Percentiles rank a stretch among this genome's conserved stretches.
Evolutionary conservation across 2,888 invertebrate species (phyloP).

Genomic region (Lasioglossum morio): DNA sequence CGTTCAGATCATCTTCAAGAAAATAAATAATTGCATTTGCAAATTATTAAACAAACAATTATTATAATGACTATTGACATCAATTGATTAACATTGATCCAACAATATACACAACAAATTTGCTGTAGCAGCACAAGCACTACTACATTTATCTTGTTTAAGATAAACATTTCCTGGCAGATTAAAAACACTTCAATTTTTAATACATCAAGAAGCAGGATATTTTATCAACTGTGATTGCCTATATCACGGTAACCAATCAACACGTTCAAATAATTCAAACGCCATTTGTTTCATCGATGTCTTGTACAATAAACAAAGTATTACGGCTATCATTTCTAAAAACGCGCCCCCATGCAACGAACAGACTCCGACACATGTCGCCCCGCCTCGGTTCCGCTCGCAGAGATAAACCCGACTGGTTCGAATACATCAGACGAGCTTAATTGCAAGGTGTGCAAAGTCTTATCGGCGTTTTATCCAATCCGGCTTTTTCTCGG

Average conservation of each 20-base stretch:
- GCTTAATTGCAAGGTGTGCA: constrained; percentile 64
- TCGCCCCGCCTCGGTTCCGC: neutral
- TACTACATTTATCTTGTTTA: neutral
- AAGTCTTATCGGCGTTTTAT: constrained; percentile 54
- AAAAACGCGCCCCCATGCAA: neutral
- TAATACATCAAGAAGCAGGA: neutral
- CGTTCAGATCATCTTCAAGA: too few relatives aligned
- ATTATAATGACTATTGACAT: too few relatives aligned
- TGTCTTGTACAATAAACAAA: neutral
- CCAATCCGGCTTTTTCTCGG: constrained; percentile 54
- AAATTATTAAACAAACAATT: too few relatives aligned
- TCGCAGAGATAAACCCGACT: neutral
- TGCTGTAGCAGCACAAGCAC: too few relatives aligned
- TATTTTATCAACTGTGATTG: neutral
- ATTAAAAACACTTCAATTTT: neutral
- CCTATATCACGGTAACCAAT: neutral
- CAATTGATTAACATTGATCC: too few relatives aligned
- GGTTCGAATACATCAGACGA: constrained; percentile 47
- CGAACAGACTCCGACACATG: neutral
- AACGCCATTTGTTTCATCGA: neutral
- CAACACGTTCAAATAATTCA: neutral
- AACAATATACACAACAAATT: neutral
- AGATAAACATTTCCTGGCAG: neutral
- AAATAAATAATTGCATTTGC: too few relatives aligned
- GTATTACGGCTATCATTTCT: neutral